These are phyloP conservation scores for Argyrosomus regius DNA, from an alignment of 2,797 vertebrate species.

Conservation along the genomic window DNA sequence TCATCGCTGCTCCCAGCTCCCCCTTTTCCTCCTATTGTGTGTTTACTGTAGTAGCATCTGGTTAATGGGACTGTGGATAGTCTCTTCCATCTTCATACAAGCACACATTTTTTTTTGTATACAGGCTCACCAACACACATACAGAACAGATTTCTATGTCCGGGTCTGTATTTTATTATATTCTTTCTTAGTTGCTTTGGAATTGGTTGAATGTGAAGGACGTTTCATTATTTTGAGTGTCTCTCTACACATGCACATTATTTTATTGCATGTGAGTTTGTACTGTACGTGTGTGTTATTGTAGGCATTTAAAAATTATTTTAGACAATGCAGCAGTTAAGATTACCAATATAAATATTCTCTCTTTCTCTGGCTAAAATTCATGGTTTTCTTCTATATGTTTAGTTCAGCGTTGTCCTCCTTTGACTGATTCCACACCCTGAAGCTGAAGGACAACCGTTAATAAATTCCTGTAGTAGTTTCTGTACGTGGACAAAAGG, in stretches of 20 bases:
- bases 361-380: conserved; percentile 14
- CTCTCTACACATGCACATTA: not conserved
- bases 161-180: not conserved
- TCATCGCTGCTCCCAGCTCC: conserved; percentile 46
- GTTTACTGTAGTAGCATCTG: conserved; percentile 73
- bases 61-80: conserved; percentile 70
- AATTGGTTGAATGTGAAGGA: conserved; percentile 45
- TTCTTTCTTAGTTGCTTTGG: conserved; percentile 1
- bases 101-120: conserved; percentile 19
- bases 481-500: conserved; percentile 19
- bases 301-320: conserved; percentile 23
- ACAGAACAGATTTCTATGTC: conserved; percentile 21
- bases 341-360: conserved; percentile 25
- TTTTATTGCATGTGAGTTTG: conserved; percentile 16
- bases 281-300: conserved; percentile 10
- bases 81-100: conserved; percentile 58
- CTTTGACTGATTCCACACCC: conserved; percentile 30
- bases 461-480: conserved; percentile 54
- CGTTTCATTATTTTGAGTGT: not conserved
- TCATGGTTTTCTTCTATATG: conserved; percentile 26
- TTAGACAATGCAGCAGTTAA: conserved; percentile 15
- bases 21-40: conserved; percentile 69
- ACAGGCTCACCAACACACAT: conserved; percentile 7
- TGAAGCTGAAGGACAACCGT: conserved; percentile 22
- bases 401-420: conserved; percentile 16